Percentiles rank a stretch among this genome's conserved stretches.
phyloP scores from a whole-genome alignment of 2,113 vertebrate species.

The Onychorhynchus coronatus region DNA sequence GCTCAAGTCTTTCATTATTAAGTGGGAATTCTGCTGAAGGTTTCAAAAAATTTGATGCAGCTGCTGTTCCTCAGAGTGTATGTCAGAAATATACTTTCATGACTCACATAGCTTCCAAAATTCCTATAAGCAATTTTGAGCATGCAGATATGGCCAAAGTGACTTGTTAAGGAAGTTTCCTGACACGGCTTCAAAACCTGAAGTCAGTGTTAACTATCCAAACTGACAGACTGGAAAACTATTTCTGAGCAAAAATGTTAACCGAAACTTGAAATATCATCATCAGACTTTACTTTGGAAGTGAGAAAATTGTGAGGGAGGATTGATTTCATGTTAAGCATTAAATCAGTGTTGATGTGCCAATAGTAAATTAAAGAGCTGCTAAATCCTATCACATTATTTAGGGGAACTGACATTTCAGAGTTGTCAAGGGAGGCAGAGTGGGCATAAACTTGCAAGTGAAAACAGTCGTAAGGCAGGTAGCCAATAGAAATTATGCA shows the following conservation, averaged over 20 bases:
- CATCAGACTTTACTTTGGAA: neutral
- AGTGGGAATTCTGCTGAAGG: neutral
- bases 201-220: neutral
- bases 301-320: neutral
- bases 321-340: neutral
- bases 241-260: neutral
- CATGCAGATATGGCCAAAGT: neutral
- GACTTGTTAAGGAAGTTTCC: neutral
- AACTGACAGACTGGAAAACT: neutral
- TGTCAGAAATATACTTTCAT: neutral
- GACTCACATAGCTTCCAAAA: neutral
- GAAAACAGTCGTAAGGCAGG: neutral
- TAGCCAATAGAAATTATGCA: neutral
- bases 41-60: neutral
- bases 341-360: neutral
- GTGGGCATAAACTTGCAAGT: neutral
- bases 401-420: neutral
- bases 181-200: neutral
- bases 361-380: neutral
- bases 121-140: neutral
- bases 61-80: neutral
- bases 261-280: neutral
- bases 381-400: neutral
- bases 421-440: neutral
- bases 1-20: neutral